Percentiles rank a stretch among this genome's conserved stretches.
phyloP scores from a whole-genome alignment of 2,888 invertebrate species.

The Sphaerophoria taeniata region DNA sequence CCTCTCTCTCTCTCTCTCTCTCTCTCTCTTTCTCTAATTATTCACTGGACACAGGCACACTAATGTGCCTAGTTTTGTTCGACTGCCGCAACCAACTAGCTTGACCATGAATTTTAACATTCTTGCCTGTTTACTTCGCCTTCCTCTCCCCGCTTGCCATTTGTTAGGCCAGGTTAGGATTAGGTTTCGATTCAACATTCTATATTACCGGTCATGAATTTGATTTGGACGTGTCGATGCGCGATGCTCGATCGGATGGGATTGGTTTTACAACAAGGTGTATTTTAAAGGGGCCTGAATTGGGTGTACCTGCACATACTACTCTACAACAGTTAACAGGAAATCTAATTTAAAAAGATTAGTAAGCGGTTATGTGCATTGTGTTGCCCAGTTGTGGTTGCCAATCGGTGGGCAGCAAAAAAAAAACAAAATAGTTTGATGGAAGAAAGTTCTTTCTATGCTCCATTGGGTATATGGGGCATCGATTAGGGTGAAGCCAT shows the following conservation, averaged over 20 bases:
- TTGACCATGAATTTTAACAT: slow-evolving; percentile 36
- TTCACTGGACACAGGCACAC: slow-evolving; percentile 67
- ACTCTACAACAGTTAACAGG: slow-evolving; percentile 69
- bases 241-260: background rate
- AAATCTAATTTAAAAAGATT: slow-evolving; percentile 73
- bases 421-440: background rate
- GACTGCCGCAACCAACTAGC: background rate
- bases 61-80: slow-evolving; percentile 65
- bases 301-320: slow-evolving; percentile 23
- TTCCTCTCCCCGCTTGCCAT: background rate
- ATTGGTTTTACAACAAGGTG: slow-evolving; percentile 41
- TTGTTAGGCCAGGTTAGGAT: slow-evolving; percentile 33
- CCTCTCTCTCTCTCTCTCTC: background rate
- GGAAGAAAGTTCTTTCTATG: slow-evolving; percentile 64
- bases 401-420: background rate
- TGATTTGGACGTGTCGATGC: slow-evolving; percentile 52
- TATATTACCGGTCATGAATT: slow-evolving; percentile 51
- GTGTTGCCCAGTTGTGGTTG: background rate
- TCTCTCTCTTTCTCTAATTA: slow-evolving; percentile 55
- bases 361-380: slow-evolving; percentile 49
- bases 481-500: slow-evolving; percentile 50
- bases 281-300: slow-evolving; percentile 52
- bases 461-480: slow-evolving; percentile 65
- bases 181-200: slow-evolving; percentile 10
- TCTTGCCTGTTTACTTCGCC: background rate